Percentiles rank a stretch among this genome's conserved stretches.
Conservation (phyloP, 2,113 vertebrate genomes). For the Pelobates fuscus region DNA sequence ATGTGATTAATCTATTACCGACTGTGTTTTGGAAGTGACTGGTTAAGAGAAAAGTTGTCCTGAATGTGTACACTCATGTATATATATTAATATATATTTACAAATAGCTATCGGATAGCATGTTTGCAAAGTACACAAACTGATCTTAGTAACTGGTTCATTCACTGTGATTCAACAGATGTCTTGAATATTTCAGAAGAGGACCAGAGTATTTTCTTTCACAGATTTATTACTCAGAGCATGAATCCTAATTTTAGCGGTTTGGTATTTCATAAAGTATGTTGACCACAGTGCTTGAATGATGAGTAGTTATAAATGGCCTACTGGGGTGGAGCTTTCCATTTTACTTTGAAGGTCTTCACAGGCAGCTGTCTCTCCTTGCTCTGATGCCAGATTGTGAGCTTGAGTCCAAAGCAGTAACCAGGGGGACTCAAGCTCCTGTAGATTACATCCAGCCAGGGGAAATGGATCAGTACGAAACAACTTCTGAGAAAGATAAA, state of each 20-base stretch:
- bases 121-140: slow-evolving; percentile 10
- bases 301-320: slow-evolving; percentile 74
- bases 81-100: background rate
- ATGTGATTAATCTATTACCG: too few relatives aligned
- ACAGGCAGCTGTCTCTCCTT: slow-evolving; percentile 63
- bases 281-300: slow-evolving; percentile 68
- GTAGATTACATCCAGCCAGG: slow-evolving; percentile 44
- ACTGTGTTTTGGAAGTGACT: too few relatives aligned
- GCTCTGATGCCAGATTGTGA: slow-evolving; percentile 54
- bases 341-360: slow-evolving; percentile 64
- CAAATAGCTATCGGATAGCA: background rate
- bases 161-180: slow-evolving; percentile 61
- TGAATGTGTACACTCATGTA: slow-evolving; percentile 54
- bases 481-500: slow-evolving; percentile 68
- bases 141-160: slow-evolving; percentile 73
- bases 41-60: too few relatives aligned
- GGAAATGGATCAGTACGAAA: slow-evolving; percentile 76
- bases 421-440: slow-evolving; percentile 40
- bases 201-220: slow-evolving; percentile 56
- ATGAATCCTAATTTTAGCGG: slow-evolving; percentile 76
- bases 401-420: slow-evolving; percentile 49
- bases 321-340: slow-evolving; percentile 69
- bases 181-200: slow-evolving; percentile 55
- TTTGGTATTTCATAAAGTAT: slow-evolving; percentile 86
- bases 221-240: slow-evolving; percentile 61